Percentiles rank a stretch among this genome's conserved stretches.
These are phyloP conservation scores for Geococcyx californianus DNA, from an alignment of 2,113 vertebrate species.

Conservation along the genomic window DNA sequence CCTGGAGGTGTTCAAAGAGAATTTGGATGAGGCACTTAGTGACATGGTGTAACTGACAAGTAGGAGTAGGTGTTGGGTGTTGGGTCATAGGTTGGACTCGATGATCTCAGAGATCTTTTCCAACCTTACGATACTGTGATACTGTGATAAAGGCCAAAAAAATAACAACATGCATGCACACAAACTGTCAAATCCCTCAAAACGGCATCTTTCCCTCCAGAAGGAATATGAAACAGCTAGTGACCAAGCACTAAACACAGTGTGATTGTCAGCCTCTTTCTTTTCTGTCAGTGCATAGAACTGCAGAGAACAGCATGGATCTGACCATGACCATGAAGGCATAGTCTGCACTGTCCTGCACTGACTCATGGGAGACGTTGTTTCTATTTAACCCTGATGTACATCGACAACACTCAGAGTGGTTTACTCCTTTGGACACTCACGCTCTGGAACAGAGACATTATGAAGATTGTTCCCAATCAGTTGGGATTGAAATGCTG, in stretches of 20 bases:
- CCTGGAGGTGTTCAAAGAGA: too few species aligned
- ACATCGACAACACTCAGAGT: background rate
- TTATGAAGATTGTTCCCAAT: constrained; percentile 95
- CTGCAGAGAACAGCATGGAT: background rate
- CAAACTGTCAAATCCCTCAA: background rate
- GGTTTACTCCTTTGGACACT: constrained; percentile 56
- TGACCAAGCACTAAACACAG: background rate
- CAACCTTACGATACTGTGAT: too few species aligned
- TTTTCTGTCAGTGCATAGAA: background rate
- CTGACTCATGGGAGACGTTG: background rate
- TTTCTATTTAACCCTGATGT: background rate
- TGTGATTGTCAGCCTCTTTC: background rate
- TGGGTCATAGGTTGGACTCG: too few species aligned
- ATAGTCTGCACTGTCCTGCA: background rate
- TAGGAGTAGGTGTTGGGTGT: too few species aligned
- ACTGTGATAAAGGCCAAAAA: background rate
- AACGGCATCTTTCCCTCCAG: background rate
- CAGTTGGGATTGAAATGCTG: constrained; percentile 94
- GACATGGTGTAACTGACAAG: too few species aligned
- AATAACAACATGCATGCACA: background rate
- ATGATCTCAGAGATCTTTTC: too few species aligned
- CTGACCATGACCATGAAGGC: background rate
- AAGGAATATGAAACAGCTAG: background rate
- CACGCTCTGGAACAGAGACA: constrained; percentile 92
- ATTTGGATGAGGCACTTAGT: too few species aligned